Conservation (phyloP, 2,113 vertebrate species). For the Clarias macrocephalus region DNA sequence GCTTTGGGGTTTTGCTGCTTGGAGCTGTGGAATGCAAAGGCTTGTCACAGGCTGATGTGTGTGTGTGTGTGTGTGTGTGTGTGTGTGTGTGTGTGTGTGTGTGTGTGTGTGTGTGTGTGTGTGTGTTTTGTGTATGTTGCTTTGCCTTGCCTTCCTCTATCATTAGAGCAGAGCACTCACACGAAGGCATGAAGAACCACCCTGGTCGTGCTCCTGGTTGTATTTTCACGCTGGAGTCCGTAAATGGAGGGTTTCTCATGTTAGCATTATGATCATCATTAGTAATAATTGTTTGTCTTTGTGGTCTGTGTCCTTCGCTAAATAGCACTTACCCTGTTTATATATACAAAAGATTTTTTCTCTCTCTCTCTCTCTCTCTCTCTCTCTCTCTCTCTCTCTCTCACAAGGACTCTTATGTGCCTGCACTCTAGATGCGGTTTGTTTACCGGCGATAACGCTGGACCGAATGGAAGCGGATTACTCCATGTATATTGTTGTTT, state of each 20-base stretch:
- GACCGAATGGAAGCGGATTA: neutral
- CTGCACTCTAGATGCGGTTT: neutral
- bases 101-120: constrained; percentile 41
- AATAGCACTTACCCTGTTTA: constrained; percentile 39
- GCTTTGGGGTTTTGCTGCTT: constrained; percentile 64
- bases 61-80: too few relatives aligned
- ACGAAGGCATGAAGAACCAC: constrained; percentile 36
- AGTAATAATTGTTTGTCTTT: constrained; percentile 43
- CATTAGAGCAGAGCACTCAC: constrained; percentile 46
- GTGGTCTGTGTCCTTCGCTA: constrained; percentile 39
- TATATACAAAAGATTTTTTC: constrained; percentile 31
- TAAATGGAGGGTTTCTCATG: constrained; percentile 30
- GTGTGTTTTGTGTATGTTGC: constrained; percentile 34
- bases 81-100: too few relatives aligned
- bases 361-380: neutral
- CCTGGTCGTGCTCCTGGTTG: constrained; percentile 12
- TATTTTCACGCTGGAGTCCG: constrained; percentile 13
- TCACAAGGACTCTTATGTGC: constrained; percentile 3
- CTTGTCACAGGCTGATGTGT: constrained; percentile 62
- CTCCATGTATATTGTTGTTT: neutral
- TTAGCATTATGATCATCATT: constrained; percentile 34
- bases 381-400: neutral
- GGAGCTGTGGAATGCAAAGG: constrained; percentile 63
- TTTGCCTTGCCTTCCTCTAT: constrained; percentile 46
- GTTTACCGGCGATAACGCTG: neutral